Evolutionary conservation across 2,113 vertebrate genomes (phyloP).

Genomic region (Microtus richardsoni): DNA sequence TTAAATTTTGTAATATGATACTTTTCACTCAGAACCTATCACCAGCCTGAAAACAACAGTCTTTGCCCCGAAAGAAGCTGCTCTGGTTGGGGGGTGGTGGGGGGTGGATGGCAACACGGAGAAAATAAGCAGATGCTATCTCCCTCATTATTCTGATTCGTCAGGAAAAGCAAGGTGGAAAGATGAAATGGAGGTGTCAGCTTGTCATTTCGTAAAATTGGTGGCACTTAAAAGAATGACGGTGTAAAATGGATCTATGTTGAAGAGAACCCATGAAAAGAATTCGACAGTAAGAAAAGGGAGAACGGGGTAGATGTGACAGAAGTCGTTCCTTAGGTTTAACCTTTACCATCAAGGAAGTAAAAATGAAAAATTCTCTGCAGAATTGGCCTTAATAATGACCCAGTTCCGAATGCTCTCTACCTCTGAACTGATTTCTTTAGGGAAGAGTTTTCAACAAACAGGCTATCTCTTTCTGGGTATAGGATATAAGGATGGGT

Average conservation of each 20-base stretch:
- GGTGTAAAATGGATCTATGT: neutral
- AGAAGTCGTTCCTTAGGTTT: neutral
- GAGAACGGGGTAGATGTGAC: neutral
- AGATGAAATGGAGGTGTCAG: neutral
- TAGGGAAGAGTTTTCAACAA: neutral
- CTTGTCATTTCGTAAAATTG: neutral
- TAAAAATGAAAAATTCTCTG: neutral
- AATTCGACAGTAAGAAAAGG: neutral
- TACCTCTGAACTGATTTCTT: neutral
- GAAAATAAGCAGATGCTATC: neutral
- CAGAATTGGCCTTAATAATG: neutral
- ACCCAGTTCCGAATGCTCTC: too few relatives aligned
- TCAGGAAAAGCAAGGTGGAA: neutral
- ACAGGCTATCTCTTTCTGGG: neutral
- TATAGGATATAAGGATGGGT: neutral
- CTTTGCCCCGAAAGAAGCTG: neutral
- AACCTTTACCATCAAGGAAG: neutral
- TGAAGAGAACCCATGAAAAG: neutral
- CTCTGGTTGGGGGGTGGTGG: neutral
- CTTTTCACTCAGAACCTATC: neutral
- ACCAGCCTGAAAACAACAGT: neutral
- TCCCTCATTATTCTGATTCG: neutral
- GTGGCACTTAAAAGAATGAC: neutral
- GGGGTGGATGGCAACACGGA: neutral
- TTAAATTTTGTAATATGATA: neutral